These are phyloP conservation scores for Zygaena filipendulae DNA, from an alignment of 2,888 invertebrate species.

Conservation along the genomic window DNA sequence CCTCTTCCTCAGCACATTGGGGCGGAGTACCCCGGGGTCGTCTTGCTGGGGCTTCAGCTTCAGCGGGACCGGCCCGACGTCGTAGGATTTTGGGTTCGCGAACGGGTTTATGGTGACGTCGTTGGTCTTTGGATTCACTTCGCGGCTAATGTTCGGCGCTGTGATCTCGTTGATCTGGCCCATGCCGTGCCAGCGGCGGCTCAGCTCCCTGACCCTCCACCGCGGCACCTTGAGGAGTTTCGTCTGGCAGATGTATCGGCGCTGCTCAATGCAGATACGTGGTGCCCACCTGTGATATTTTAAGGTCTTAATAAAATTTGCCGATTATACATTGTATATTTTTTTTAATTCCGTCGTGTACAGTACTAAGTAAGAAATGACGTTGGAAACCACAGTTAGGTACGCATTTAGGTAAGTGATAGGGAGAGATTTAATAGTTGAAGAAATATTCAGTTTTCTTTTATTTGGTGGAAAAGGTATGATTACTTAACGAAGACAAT, in stretches of 20 bases:
- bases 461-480: no score
- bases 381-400: no score
- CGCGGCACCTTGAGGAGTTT: conserved; percentile 62
- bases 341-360: no score
- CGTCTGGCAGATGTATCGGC: conserved; percentile 78
- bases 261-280: conserved; percentile 70
- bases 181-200: conserved; percentile 56
- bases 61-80: conserved; percentile 33
- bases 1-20: conserved; percentile 40
- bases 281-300: conserved; percentile 71
- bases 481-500: no score
- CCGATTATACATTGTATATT: no score
- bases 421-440: no score
- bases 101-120: conserved; percentile 43
- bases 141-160: conserved; percentile 43
- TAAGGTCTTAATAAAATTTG: conserved; percentile 3
- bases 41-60: conserved; percentile 20
- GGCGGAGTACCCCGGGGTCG: conserved; percentile 23
- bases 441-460: no score
- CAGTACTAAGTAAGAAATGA: no score
- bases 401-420: no score
- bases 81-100: conserved; percentile 42
- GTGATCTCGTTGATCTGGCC: conserved; percentile 67
- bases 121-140: conserved; percentile 37
- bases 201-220: conserved; percentile 51